These are phyloP conservation scores for Drosophila robusta DNA, from an alignment of 2,888 invertebrate genomes.

Conservation along the genomic window DNA sequence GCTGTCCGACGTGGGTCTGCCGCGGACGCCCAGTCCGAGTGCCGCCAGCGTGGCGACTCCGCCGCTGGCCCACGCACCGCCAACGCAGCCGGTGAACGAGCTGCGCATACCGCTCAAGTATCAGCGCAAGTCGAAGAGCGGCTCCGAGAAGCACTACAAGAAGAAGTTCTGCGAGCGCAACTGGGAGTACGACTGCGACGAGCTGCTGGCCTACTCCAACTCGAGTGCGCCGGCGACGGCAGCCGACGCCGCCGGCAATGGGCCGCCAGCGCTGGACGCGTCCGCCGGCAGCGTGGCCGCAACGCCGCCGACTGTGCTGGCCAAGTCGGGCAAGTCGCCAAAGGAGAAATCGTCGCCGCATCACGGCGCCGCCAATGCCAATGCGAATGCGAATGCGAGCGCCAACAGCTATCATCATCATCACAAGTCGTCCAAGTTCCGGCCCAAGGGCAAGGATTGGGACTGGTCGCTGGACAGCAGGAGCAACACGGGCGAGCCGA, in stretches of 20 bases:
- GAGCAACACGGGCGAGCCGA: constrained; percentile 69
- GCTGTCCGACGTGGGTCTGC: constrained; percentile 84
- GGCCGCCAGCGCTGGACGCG: constrained; percentile 49
- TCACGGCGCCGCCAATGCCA: constrained; percentile 37
- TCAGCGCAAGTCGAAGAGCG: constrained; percentile 86
- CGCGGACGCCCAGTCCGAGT: constrained; percentile 85
- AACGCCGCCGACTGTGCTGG: constrained; percentile 25
- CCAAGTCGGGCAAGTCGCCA: constrained; percentile 62
- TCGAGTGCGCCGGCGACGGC: constrained; percentile 75
- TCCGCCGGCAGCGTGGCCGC: constrained; percentile 12
- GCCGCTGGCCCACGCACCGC: constrained; percentile 69
- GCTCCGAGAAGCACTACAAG: constrained; percentile 90
- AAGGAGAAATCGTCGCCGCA: constrained; percentile 67
- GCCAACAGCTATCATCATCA: constrained; percentile 80
- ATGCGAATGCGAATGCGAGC: constrained; percentile 16
- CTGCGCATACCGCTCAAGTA: constrained; percentile 87
- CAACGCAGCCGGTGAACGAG: constrained; percentile 62
- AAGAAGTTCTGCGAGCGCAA: constrained; percentile 93
- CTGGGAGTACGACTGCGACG: constrained; percentile 87
- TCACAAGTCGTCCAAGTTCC: constrained; percentile 88
- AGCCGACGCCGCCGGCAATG: constrained; percentile 82
- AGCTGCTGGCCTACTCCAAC: constrained; percentile 79
- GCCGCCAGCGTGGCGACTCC: constrained; percentile 81
- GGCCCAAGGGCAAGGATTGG: constrained; percentile 91
- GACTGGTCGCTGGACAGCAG: constrained; percentile 87